These are phyloP conservation scores for Hormaphis cornu DNA, from an alignment of 1,140 invertebrate genomes.

Conservation along the genomic window DNA sequence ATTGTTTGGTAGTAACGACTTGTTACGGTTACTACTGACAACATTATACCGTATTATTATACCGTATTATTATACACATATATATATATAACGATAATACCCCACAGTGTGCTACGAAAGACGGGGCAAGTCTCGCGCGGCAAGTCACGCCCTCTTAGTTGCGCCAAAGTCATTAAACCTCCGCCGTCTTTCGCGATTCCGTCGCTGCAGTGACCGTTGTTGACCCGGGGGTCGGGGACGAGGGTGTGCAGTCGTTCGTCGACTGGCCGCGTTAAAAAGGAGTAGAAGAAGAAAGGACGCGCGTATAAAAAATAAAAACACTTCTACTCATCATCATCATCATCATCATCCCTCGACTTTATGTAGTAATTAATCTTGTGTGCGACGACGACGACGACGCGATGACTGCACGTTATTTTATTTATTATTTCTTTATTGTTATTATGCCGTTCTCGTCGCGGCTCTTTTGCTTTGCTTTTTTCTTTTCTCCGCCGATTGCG, in stretches of 20 bases:
- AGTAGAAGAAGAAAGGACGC: not conserved
- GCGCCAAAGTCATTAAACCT: constrained; percentile 14
- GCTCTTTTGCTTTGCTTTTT: not conserved
- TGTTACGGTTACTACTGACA: too few species aligned
- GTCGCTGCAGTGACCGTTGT: not conserved
- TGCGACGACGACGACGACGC: not conserved
- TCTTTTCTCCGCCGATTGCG: too few species aligned
- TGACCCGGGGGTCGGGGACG: not conserved
- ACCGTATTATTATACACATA: too few species aligned
- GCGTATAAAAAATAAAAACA: not conserved
- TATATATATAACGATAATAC: too few species aligned
- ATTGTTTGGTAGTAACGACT: constrained; percentile 21
- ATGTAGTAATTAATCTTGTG: constrained; percentile 30
- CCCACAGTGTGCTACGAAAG: constrained; percentile 18
- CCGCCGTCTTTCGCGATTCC: constrained; percentile 2
- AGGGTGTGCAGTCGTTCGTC: too few species aligned
- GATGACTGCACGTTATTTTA: constrained; percentile 30
- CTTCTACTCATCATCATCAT: not conserved
- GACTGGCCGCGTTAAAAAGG: too few species aligned
- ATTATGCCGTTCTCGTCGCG: not conserved
- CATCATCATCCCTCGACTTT: not conserved
- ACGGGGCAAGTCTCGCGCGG: not conserved
- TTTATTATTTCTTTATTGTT: constrained; percentile 27
- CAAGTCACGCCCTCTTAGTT: constrained; percentile 18
- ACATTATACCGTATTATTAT: too few species aligned